Conservation (phyloP, 2,113 vertebrate species). For the Syngnathus typhle region DNA sequence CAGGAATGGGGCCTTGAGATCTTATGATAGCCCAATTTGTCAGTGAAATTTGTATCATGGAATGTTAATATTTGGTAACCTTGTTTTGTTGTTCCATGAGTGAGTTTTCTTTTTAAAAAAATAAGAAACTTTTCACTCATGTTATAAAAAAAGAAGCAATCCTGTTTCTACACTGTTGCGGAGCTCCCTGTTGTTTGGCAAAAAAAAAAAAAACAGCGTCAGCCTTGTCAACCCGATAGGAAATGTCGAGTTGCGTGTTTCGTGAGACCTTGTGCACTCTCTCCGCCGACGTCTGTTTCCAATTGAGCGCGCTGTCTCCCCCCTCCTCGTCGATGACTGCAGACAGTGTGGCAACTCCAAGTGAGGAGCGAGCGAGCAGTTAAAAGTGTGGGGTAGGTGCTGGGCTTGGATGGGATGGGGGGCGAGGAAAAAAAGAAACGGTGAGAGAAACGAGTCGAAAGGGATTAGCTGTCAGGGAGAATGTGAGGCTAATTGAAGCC, state of each 20-base stretch:
- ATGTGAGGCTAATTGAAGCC: slow-evolving; percentile 75
- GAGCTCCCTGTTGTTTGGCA: slow-evolving; percentile 13
- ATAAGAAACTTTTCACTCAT: neutral
- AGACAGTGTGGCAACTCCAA: slow-evolving; percentile 57
- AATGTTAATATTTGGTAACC: too few species aligned
- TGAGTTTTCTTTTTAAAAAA: too few species aligned
- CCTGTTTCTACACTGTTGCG: slow-evolving; percentile 32
- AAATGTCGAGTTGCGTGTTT: slow-evolving; percentile 49
- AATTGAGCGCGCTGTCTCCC: slow-evolving; percentile 42
- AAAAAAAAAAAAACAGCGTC: slow-evolving; percentile 26
- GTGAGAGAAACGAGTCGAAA: slow-evolving; percentile 55
- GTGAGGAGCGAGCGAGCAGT: slow-evolving; percentile 50
- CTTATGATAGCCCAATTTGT: neutral
- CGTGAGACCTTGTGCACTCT: slow-evolving; percentile 42
- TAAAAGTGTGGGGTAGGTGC: slow-evolving; percentile 18
- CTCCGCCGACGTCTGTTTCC: slow-evolving; percentile 46
- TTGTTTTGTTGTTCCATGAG: neutral
- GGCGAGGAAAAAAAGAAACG: slow-evolving; percentile 22
- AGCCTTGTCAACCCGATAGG: slow-evolving; percentile 28
- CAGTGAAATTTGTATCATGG: neutral
- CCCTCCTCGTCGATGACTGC: slow-evolving; percentile 40
- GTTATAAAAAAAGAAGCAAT: slow-evolving; percentile 16
- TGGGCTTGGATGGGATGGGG: neutral
- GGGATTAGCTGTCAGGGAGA: slow-evolving; percentile 71
- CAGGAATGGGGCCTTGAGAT: neutral